A percentile compares a stretch with the other conserved stretches of the same genome.
Conservation (phyloP, 1,140 invertebrate genomes). For the Sinella curviseta region DNA sequence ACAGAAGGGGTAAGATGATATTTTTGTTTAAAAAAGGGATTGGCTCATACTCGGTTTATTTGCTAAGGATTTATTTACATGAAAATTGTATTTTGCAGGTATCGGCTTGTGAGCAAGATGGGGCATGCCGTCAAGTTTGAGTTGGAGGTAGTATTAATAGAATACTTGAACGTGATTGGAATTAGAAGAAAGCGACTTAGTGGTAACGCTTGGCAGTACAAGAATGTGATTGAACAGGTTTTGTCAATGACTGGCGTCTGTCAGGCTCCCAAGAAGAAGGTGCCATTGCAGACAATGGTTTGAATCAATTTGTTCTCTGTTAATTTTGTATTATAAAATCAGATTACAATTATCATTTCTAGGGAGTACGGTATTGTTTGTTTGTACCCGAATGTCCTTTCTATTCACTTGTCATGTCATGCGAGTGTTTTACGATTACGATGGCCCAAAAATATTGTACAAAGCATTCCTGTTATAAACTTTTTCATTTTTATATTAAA, state of each 20-base stretch:
- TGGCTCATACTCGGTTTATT: too few relatives aligned
- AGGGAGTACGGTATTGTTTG: too few relatives aligned
- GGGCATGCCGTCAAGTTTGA: slow-evolving; percentile 68
- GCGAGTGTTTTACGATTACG: too few relatives aligned
- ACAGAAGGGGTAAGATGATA: slow-evolving; percentile 68
- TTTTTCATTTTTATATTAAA: too few relatives aligned
- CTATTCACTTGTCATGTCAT: too few relatives aligned
- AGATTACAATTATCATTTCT: too few relatives aligned
- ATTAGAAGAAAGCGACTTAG: slow-evolving; percentile 75
- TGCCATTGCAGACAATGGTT: slow-evolving; percentile 42
- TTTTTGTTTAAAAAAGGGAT: slow-evolving; percentile 17
- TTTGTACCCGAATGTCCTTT: too few relatives aligned
- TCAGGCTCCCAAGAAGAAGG: slow-evolving; percentile 37
- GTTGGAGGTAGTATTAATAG: slow-evolving; percentile 73
- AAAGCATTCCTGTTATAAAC: too few relatives aligned
- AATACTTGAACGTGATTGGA: slow-evolving; percentile 61
- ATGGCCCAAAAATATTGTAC: too few relatives aligned
- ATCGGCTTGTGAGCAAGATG: slow-evolving; percentile 52
- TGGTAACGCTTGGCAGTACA: slow-evolving; percentile 83
- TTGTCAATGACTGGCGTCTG: slow-evolving; percentile 61
- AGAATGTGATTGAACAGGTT: slow-evolving; percentile 80
- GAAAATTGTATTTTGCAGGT: slow-evolving; percentile 37
- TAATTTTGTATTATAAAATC: too few relatives aligned
- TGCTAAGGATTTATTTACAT: too few relatives aligned
- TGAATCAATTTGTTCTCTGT: slow-evolving; percentile 4